Evolutionary conservation across 2,113 vertebrate species (phyloP), one percentile per base, ranked within the genome.

Genomic region (Zosterops pallidus): DNA sequence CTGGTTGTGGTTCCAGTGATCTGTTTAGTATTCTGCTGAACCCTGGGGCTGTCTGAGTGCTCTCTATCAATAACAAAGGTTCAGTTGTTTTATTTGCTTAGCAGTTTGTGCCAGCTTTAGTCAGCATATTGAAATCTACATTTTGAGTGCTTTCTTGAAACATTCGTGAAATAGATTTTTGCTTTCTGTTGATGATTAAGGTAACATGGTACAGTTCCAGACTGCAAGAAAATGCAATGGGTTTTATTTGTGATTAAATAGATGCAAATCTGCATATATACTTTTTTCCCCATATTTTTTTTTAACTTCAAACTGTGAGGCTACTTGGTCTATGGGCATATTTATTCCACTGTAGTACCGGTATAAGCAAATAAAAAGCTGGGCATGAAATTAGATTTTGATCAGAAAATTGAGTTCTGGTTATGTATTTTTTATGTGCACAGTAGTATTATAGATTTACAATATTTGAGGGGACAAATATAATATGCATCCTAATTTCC

Each of bases 21-120:
- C 81, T 96, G 60, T 64, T 97, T 96, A 97, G 79, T 90, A 94
- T 95, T 88, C 85, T 15, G 3, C 52, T 82, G 91, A 93, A 95
- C 95, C 75, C 49, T 63, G 50, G 47, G 37, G 49, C 72, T 77
- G 33, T 62, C 88, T 85, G 76, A 96, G 60, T 42, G 31, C 69
- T 86, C 47, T 91, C 81, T 94, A 79, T 96, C 84, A 65, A 60
- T 89, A 95, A 93, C 92, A 97, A 96, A 96, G 69, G 87, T 86
- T 93, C 88, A 75, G 65, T 87, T 96, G 82, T 92, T 96, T 96
- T 89, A 86, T 97, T 95, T 97, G 92, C 81, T 55, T 69, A 94
- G 80, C 4, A 9, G 29, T 86, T 97, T 85, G 52, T 10, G 25
- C 67, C n/a, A 89, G 85, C 81, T 94, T 93, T 93, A 94, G 60